A percentile compares a stretch with the other conserved stretches of the same genome.
Conservation (phyloP, 2,888 invertebrate species). For the Yponomeuta sedellus region DNA sequence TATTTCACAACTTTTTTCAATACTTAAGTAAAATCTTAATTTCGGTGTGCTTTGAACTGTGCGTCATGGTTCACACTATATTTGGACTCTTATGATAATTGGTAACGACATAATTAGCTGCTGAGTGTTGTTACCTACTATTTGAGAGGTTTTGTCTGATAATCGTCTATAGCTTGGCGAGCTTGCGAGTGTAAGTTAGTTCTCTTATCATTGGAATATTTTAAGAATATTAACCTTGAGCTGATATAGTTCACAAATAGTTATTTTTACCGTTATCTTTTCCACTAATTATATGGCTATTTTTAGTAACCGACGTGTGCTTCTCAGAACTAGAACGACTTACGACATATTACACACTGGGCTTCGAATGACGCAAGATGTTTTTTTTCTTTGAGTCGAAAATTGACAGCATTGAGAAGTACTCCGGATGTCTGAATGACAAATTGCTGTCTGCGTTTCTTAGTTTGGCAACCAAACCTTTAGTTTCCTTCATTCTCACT, state of each 20-base stretch:
- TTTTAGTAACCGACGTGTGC: background rate
- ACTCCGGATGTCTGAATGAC: background rate
- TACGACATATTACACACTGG: background rate
- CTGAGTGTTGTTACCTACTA: background rate
- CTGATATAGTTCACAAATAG: background rate
- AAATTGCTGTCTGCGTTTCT: background rate
- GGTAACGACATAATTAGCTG: background rate
- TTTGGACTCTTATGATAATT: too few species aligned
- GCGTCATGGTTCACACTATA: too few species aligned
- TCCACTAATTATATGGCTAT: background rate
- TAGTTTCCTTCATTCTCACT: background rate
- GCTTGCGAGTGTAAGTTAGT: background rate
- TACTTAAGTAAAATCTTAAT: too few species aligned
- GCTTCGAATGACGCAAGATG: background rate
- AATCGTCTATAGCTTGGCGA: background rate
- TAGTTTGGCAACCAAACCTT: background rate
- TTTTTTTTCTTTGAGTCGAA: background rate
- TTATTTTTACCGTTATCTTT: background rate
- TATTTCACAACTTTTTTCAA: too few species aligned
- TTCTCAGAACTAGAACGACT: background rate
- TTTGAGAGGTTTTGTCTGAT: background rate
- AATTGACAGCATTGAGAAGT: background rate
- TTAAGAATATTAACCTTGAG: background rate
- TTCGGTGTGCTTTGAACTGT: too few species aligned
- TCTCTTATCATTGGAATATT: background rate